Evolutionary conservation across 1,140 invertebrate species (phyloP).

Genomic region (Calliopsis andreniformis): DNA sequence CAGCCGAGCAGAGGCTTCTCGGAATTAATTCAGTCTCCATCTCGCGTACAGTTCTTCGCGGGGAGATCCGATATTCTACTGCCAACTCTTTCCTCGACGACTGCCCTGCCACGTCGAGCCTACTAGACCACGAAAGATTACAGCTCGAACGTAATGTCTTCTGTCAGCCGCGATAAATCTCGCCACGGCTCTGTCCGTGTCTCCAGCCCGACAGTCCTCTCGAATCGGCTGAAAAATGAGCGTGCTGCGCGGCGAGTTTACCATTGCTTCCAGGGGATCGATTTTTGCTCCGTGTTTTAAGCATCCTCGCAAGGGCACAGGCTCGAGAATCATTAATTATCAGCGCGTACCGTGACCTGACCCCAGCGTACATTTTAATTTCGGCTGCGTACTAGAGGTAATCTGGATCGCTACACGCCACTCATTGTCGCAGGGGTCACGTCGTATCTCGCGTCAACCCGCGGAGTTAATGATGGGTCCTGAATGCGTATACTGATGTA

Average conservation of each 20-base stretch:
- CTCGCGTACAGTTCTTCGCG: background rate
- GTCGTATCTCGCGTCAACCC: background rate
- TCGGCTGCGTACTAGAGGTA: background rate
- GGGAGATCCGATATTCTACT: conserved; percentile 19
- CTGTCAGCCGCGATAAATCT: conserved; percentile 26
- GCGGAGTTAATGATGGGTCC: conserved; percentile 1
- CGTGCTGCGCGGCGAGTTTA: background rate
- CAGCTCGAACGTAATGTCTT: conserved; percentile 5
- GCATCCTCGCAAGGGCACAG: background rate
- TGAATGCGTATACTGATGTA: background rate
- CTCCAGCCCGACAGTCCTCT: background rate
- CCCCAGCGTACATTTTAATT: conserved; percentile 2
- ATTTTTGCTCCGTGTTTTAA: background rate
- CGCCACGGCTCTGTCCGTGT: background rate
- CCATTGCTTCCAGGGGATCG: background rate
- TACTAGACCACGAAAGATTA: conserved; percentile 8
- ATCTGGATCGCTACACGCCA: background rate
- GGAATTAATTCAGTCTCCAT: conserved; percentile 17
- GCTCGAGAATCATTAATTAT: conserved; percentile 11
- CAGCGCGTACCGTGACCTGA: background rate
- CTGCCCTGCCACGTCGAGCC: background rate
- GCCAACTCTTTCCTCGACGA: background rate
- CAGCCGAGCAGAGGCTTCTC: background rate
- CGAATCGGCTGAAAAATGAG: conserved; percentile 14
- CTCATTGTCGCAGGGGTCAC: background rate